Conservation (phyloP, 2,113 vertebrate genomes). For the Myotis lucifugus region DNA sequence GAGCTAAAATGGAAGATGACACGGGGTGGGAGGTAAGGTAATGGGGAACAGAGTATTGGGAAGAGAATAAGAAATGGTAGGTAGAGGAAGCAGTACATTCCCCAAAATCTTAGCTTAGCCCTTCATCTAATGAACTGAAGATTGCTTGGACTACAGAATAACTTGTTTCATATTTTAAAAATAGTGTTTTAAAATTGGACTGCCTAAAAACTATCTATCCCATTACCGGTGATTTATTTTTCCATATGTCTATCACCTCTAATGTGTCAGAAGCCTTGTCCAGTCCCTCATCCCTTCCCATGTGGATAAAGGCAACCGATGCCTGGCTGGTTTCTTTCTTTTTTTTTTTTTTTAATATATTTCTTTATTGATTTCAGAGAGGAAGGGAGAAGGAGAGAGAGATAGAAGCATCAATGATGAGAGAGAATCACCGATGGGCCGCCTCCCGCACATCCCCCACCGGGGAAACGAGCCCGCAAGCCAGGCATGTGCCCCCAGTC, state of each 20-base stretch:
- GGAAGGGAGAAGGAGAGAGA: too few species aligned
- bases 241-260: neutral
- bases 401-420: too few species aligned
- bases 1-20: neutral
- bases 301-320: neutral
- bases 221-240: conserved; percentile 3
- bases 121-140: conserved; percentile 25
- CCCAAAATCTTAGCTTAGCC: neutral
- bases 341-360: too few species aligned
- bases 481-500: too few species aligned
- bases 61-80: neutral
- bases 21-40: neutral
- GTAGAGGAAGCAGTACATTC: neutral
- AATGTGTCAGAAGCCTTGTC: neutral
- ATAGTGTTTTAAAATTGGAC: neutral
- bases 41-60: neutral
- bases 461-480: too few species aligned
- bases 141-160: neutral
- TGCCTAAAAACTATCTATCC: neutral
- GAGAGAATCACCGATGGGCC: too few species aligned
- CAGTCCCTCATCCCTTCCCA: neutral
- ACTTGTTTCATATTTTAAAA: conserved; percentile 19
- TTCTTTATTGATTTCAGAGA: too few species aligned
- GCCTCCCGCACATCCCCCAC: too few species aligned
- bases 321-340: neutral